Evolutionary conservation across 2,113 vertebrate genomes (phyloP).

Genomic region (Oreochromis spilurus): DNA sequence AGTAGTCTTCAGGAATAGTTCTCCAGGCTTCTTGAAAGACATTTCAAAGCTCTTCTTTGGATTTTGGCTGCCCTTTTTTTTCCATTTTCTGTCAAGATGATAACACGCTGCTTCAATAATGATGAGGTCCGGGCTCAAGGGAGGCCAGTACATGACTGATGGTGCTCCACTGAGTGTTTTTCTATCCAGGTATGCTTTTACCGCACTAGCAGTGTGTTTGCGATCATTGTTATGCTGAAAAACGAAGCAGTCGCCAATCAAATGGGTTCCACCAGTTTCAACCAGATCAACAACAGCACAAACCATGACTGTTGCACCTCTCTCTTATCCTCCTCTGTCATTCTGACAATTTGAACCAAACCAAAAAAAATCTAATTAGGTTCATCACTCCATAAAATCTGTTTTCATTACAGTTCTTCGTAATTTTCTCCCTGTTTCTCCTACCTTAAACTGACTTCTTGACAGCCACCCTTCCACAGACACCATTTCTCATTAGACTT

Average conservation of each 20-base stretch:
- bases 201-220: not conserved
- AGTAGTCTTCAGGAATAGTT: not conserved
- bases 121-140: not conserved
- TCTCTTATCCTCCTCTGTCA: not conserved
- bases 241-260: not conserved
- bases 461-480: too few species aligned
- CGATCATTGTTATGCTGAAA: not conserved
- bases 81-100: not conserved
- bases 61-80: accelerated
- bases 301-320: not conserved
- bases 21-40: not conserved
- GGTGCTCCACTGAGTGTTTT: not conserved
- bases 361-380: not conserved
- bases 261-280: not conserved
- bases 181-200: not conserved
- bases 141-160: not conserved
- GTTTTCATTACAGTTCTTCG: not conserved
- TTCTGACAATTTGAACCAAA: not conserved
- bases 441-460: not conserved
- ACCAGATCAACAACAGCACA: not conserved
- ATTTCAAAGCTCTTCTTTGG: not conserved
- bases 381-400: not conserved
- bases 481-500: too few species aligned
- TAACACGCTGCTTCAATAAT: not conserved
- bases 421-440: not conserved